phyloP scores from a whole-genome alignment of 2,888 invertebrate genomes.

The Drosophila engyochracea region DNA sequence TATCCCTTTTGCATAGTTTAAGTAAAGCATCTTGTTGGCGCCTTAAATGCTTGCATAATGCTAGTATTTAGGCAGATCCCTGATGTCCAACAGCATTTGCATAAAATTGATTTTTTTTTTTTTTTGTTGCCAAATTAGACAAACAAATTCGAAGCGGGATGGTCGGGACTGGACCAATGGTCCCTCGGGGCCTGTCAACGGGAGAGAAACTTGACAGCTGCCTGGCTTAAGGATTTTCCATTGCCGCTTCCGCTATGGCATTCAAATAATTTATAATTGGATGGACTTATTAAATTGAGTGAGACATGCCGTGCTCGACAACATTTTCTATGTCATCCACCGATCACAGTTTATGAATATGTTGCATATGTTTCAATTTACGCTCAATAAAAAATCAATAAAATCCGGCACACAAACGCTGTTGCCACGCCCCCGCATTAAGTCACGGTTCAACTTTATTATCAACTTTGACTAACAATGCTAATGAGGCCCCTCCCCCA shows the following conservation, averaged over 20 bases:
- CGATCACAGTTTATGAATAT: constrained; percentile 8
- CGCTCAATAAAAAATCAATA: constrained; percentile 41
- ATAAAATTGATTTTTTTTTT: constrained; percentile 43
- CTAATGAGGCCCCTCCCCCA: constrained; percentile 61
- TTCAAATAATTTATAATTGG: constrained; percentile 40
- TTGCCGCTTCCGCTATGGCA: not conserved
- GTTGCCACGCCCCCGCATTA: constrained; percentile 32
- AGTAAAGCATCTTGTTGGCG: constrained; percentile 1
- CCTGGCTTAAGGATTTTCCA: constrained; percentile 13
- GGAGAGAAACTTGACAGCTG: constrained; percentile 36
- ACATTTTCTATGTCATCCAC: constrained; percentile 5
- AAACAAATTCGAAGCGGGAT: constrained; percentile 26
- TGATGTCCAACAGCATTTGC: constrained; percentile 49
- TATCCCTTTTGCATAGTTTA: constrained; percentile 1
- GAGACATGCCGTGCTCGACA: not conserved
- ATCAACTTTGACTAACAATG: constrained; percentile 75
- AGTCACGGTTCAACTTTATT: constrained; percentile 53
- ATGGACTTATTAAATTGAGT: constrained; percentile 44
- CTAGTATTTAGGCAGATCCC: constrained; percentile 9
- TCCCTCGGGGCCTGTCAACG: constrained; percentile 6
- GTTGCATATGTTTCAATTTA: constrained; percentile 45
- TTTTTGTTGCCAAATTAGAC: constrained; percentile 28
- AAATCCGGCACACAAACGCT: constrained; percentile 22
- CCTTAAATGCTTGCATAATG: constrained; percentile 2
- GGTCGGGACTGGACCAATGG: not conserved